Percentiles rank a stretch among this genome's conserved stretches.
Evolutionary conservation across 2,113 vertebrate genomes (phyloP).

Genomic region (Oplegnathus fasciatus): DNA sequence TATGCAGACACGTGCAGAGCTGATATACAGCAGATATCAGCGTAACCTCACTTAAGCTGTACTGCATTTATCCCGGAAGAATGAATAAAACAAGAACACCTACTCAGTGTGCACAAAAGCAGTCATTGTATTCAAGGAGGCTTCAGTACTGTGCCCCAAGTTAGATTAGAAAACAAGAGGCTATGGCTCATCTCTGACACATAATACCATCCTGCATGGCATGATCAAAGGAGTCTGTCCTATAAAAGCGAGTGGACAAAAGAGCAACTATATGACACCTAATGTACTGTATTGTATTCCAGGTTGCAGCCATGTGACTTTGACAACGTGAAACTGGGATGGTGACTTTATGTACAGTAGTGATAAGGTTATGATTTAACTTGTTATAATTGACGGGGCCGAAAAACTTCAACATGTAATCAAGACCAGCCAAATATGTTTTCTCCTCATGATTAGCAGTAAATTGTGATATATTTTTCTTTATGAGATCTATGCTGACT

Average conservation of each 20-base stretch:
- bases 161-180: slow-evolving; percentile 51
- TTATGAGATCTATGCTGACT: slow-evolving; percentile 14
- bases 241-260: slow-evolving; percentile 41
- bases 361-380: not conserved
- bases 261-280: slow-evolving; percentile 16
- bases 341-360: not conserved
- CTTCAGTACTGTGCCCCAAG: slow-evolving; percentile 46
- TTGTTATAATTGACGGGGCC: not conserved
- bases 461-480: slow-evolving; percentile 27
- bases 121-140: slow-evolving; percentile 35
- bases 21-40: slow-evolving; percentile 28
- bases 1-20: slow-evolving; percentile 5
- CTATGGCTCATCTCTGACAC: slow-evolving; percentile 50
- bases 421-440: not conserved
- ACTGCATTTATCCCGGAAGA: slow-evolving; percentile 6
- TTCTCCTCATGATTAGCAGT: slow-evolving; percentile 17
- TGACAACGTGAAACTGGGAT: not conserved
- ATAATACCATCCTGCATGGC: slow-evolving; percentile 31
- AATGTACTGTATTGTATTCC: slow-evolving; percentile 20
- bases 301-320: slow-evolving; percentile 19
- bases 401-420: not conserved
- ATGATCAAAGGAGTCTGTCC: slow-evolving; percentile 40
- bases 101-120: slow-evolving; percentile 33
- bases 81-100: slow-evolving; percentile 48
- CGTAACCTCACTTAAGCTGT: slow-evolving; percentile 10